These are phyloP conservation scores for Polymixis flavicincta DNA, from an alignment of 2,888 invertebrate species.

Conservation along the genomic window DNA sequence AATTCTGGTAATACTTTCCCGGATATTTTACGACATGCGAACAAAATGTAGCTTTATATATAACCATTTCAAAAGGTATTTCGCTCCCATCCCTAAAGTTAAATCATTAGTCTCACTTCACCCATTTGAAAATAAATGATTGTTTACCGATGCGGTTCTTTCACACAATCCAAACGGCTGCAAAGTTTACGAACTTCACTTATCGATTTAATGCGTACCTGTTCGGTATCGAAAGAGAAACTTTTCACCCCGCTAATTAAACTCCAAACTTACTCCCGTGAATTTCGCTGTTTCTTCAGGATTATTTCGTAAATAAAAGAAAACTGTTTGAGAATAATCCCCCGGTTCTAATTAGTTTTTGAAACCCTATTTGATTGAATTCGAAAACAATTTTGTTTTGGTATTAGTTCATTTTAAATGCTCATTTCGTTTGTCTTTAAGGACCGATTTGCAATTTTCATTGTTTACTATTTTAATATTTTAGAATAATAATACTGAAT, in stretches of 20 bases:
- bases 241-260: constrained; percentile 78
- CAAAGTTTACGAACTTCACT: constrained; percentile 56
- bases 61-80: neutral
- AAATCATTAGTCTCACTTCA: constrained; percentile 10
- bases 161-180: constrained; percentile 30
- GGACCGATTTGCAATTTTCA: neutral
- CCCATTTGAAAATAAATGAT: constrained; percentile 40
- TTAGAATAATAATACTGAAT: neutral
- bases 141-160: constrained; percentile 48
- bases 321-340: constrained; percentile 69
- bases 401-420: constrained; percentile 49
- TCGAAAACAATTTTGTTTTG: constrained; percentile 61
- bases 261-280: constrained; percentile 72
- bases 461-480: neutral
- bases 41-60: neutral
- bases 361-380: constrained; percentile 67
- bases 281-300: constrained; percentile 72
- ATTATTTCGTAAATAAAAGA: constrained; percentile 74
- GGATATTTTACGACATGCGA: neutral
- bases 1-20: neutral
- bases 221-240: constrained; percentile 64
- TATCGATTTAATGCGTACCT: constrained; percentile 68
- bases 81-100: constrained; percentile 17
- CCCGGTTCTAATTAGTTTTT: constrained; percentile 73
- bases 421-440: constrained; percentile 27